Evolutionary conservation across 2,113 vertebrate species (phyloP), one percentile per base, ranked within the genome.

Genomic region (Fukomys damarensis): DNA sequence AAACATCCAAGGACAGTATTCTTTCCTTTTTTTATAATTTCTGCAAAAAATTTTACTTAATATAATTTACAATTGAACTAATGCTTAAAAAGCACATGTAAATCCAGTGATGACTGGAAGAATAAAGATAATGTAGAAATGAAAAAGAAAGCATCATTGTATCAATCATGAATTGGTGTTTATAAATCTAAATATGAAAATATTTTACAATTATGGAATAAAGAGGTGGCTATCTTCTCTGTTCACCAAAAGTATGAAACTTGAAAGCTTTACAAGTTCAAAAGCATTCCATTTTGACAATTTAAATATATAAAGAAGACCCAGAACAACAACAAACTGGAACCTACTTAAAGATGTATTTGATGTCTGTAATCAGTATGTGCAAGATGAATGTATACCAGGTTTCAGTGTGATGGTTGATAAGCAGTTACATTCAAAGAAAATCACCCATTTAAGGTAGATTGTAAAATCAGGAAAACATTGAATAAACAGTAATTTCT

Each of bases 181-280:
- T 91, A 85, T 5, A 68, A 96, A 93, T 96, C 46, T 91, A 86
- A 63, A 94, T 93, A 52, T 77, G 46, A 94, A 92, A 88, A 86
- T 89, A 66, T 58, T 83, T 91, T 96, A 32, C 32, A 74, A 13
- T 93, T 84, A 43, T 66, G 35, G 35, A 58, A 28, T 46, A 38
- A 93, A 84, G 77, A 41, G n/a, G 59, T 68, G n/a, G 4, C 1
- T 28, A 41, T 58, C 19, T 0, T 89, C 13, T 92, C 13, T 83
- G 30, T 77, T 93, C 35, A 92, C n/a, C 17, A 89, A 94, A 94
- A 90, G 52, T 85, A 46, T 91, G 83, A 94, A 41, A 20, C 38
- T 66, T 83, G 19, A 43, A 84, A 92, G 0, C 68, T 77, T 86
- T 79, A 28, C 32, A 79, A 79, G 16, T 79, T 68, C 43, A 90